Conservation (phyloP, 2,113 vertebrate genomes). For the Felis chaus region DNA sequence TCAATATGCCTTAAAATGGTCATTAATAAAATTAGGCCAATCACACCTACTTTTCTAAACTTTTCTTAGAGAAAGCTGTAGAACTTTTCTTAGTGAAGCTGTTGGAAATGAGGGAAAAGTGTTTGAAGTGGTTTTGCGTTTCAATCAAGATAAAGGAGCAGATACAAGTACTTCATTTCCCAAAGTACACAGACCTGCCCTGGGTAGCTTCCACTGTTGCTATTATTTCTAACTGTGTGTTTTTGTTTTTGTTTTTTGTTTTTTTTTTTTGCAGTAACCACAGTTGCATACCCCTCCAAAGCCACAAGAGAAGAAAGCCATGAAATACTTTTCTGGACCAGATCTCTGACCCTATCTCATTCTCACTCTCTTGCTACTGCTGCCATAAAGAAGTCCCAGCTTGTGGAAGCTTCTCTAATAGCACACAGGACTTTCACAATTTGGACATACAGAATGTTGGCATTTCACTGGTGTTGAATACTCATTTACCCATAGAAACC, state of each 20-base stretch:
- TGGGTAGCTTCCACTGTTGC: accelerated
- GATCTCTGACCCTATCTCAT: background rate
- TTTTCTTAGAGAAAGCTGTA: constrained; percentile 45
- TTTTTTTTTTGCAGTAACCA: background rate
- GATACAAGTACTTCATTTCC: background rate
- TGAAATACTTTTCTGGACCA: background rate
- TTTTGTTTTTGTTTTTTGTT: too few relatives aligned
- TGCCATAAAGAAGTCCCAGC: background rate
- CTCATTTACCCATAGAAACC: background rate
- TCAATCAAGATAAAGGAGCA: background rate
- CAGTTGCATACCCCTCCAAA: background rate
- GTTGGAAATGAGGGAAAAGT: background rate
- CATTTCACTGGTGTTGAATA: background rate
- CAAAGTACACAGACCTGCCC: background rate
- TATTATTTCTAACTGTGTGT: background rate
- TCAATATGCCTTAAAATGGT: constrained; percentile 43
- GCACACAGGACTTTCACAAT: background rate
- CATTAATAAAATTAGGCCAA: constrained; percentile 57
- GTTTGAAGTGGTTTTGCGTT: background rate
- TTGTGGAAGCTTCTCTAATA: background rate
- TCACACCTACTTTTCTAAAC: background rate
- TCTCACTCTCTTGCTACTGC: background rate
- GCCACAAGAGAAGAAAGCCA: background rate
- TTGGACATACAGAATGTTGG: background rate
- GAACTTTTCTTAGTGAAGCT: constrained; percentile 30